Conservation (phyloP, 1,140 invertebrate species). For the Micrasema minimum region DNA sequence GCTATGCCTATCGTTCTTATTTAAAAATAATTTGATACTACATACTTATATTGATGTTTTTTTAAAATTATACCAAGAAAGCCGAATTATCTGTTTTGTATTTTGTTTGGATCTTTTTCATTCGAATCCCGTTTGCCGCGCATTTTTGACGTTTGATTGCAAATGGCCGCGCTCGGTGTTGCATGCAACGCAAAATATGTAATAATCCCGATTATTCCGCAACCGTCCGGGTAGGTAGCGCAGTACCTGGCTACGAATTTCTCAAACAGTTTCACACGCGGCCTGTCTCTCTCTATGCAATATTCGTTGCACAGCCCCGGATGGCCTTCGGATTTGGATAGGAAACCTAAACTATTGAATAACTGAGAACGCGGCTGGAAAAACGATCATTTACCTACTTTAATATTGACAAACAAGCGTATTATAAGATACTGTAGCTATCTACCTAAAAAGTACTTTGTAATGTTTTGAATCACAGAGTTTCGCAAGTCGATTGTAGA, state of each 20-base stretch:
- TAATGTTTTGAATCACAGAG: too few relatives aligned
- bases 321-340: conserved; percentile 13
- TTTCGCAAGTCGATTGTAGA: too few relatives aligned
- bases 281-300: conserved; percentile 7
- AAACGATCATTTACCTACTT: conserved; percentile 7
- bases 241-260: conserved; percentile 12
- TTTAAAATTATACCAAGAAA: too few relatives aligned
- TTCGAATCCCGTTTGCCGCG: background rate
- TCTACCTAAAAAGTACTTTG: too few relatives aligned
- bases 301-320: conserved; percentile 6
- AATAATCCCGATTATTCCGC: conserved; percentile 23
- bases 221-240: background rate
- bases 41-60: too few relatives aligned
- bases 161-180: conserved; percentile 4
- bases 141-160: conserved; percentile 23
- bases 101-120: background rate
- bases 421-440: too few relatives aligned
- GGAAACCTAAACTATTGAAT: conserved; percentile 16
- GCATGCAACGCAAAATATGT: conserved; percentile 12
- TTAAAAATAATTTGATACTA: too few relatives aligned
- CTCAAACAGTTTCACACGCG: conserved; percentile 32
- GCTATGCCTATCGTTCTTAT: too few relatives aligned
- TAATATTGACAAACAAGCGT: too few relatives aligned
- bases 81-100: too few relatives aligned
- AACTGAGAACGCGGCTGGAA: conserved; percentile 18